phyloP scores from a whole-genome alignment of 1,140 invertebrate genomes.

The Drusus annulatus region DNA sequence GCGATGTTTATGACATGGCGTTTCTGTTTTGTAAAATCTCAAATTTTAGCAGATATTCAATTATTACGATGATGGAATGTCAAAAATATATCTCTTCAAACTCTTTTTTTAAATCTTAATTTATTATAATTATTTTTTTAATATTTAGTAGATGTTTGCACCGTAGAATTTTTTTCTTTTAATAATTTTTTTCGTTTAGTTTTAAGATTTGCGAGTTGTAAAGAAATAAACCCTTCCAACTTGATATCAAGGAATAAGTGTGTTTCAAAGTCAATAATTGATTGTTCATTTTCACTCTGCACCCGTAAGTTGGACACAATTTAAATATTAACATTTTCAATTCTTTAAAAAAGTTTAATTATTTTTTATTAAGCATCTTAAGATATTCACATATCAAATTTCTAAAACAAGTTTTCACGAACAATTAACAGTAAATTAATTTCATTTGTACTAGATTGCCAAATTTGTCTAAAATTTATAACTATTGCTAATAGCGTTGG shows the following conservation, averaged over 20 bases:
- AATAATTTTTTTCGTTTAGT: constrained; percentile 7
- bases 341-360: no score
- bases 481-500: neutral
- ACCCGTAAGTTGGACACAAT: no score
- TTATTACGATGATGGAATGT: no score
- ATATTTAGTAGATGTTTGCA: constrained; percentile 18
- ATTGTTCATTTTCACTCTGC: no score
- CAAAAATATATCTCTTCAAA: no score
- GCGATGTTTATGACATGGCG: no score
- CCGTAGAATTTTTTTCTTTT: constrained; percentile 6
- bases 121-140: constrained; percentile 27
- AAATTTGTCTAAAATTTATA: constrained; percentile 31
- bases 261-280: no score
- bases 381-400: constrained; percentile 19
- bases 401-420: constrained; percentile 4
- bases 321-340: no score
- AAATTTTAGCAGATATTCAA: no score
- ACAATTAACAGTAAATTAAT: constrained; percentile 1
- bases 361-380: no score
- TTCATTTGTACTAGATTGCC: constrained; percentile 27
- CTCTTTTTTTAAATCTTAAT: neutral
- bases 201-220: constrained; percentile 8
- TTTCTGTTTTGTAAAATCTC: no score
- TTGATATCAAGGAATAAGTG: neutral
- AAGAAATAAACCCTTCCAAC: neutral